Conservation (phyloP, 2,888 invertebrate species). For the Cepaea hortensis region DNA sequence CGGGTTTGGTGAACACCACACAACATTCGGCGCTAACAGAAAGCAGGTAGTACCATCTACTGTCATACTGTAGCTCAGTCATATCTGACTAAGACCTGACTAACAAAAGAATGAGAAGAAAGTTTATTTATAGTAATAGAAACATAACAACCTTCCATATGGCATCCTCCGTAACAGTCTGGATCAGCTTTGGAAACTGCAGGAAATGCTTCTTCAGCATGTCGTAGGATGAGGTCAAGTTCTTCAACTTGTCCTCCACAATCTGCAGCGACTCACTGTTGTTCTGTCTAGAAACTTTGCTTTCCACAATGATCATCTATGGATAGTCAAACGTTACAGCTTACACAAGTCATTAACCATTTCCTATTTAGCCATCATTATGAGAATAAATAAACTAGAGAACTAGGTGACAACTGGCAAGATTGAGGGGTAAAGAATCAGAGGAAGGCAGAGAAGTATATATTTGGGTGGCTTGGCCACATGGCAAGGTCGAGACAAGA, state of each 20-base stretch:
- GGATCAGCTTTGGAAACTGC: neutral
- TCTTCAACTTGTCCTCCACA: conserved; percentile 3
- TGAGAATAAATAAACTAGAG: too few species aligned
- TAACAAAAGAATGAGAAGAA: neutral
- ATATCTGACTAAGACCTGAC: too few species aligned
- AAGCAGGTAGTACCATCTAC: too few species aligned
- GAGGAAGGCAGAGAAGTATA: too few species aligned
- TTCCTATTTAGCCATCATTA: too few species aligned
- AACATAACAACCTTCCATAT: neutral
- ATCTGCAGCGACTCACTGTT: neutral
- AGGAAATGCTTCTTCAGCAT: neutral
- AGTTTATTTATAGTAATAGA: neutral
- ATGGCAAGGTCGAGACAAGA: too few species aligned
- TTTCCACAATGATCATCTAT: conserved; percentile 37
- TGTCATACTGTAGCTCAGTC: too few species aligned
- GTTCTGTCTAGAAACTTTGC: neutral
- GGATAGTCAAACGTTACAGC: neutral
- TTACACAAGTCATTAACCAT: neutral
- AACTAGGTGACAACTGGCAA: too few species aligned
- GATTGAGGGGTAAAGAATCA: too few species aligned
- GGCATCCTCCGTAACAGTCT: neutral
- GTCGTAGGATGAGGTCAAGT: neutral
- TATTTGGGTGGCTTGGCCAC: too few species aligned
- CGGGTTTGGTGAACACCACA: too few species aligned
- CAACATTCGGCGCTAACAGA: too few species aligned